Percentiles rank a stretch among this genome's conserved stretches.
These are phyloP conservation scores for Nymphalis urticae DNA, from an alignment of 2,888 invertebrate genomes.

Conservation along the genomic window DNA sequence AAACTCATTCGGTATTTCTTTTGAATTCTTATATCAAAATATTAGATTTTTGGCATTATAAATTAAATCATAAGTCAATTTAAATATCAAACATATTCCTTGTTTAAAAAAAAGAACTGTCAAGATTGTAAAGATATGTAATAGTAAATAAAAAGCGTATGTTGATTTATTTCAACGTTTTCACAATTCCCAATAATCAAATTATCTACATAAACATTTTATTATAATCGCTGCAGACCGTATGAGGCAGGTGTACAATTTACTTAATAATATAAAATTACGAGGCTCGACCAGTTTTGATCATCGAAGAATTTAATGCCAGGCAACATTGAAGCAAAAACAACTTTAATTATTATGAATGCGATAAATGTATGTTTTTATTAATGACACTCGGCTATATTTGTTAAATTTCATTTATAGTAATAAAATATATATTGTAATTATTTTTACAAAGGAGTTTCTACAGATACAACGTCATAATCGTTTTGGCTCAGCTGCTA, in stretches of 20 bases:
- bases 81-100: too few species aligned
- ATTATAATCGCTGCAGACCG: conserved; percentile 57
- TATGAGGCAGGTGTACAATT: conserved; percentile 62
- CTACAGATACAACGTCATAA: too few species aligned
- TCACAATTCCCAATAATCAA: conserved; percentile 63
- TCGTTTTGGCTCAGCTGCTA: too few species aligned
- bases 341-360: conserved; percentile 25
- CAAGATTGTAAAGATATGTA: neutral
- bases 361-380: conserved; percentile 21
- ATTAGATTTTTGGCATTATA: too few species aligned
- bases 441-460: too few species aligned
- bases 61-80: too few species aligned
- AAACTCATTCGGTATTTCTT: too few species aligned
- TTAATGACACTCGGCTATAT: conserved; percentile 15
- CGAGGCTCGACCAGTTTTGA: conserved; percentile 50
- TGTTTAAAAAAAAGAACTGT: too few species aligned
- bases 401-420: neutral
- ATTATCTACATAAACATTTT: conserved; percentile 74
- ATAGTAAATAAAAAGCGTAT: conserved; percentile 11
- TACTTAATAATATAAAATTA: conserved; percentile 74
- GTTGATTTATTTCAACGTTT: conserved; percentile 16
- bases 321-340: conserved; percentile 29
- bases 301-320: conserved; percentile 30
- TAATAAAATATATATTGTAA: neutral
- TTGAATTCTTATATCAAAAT: too few species aligned